Evolutionary conservation across 2,113 vertebrate genomes (phyloP).

Genomic region (Oreotrochilus melanogaster): DNA sequence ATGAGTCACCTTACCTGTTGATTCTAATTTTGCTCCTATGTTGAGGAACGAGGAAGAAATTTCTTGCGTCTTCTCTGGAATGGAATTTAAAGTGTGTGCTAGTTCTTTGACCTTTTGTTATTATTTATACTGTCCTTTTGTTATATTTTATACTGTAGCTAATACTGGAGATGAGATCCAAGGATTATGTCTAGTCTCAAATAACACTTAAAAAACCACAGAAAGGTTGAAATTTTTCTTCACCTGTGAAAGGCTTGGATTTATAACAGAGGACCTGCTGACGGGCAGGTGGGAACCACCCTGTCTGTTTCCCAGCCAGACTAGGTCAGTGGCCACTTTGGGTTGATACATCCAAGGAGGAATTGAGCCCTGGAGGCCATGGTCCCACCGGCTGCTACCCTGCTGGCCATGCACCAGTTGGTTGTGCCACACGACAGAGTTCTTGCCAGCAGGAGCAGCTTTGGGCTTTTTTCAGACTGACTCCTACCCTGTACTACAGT

Average conservation of each 20-base stretch:
- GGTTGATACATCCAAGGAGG: not conserved
- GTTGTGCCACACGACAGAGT: not conserved
- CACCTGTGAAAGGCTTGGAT: not conserved
- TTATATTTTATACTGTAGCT: not conserved
- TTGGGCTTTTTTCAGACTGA: not conserved
- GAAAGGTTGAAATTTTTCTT: not conserved
- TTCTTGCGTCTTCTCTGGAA: not conserved
- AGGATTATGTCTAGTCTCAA: not conserved
- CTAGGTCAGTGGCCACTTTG: not conserved
- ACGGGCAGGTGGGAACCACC: not conserved
- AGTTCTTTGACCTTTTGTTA: not conserved
- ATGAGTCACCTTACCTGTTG: not conserved
- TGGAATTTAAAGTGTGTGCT: not conserved
- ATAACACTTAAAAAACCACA: not conserved
- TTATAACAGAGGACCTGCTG: not conserved
- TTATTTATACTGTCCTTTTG: not conserved
- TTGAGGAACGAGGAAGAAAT: not conserved
- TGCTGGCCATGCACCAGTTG: accelerated
- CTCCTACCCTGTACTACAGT: not conserved
- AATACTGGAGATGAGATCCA: not conserved
- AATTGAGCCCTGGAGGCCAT: not conserved
- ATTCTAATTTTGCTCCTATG: not conserved
- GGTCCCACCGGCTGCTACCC: not conserved
- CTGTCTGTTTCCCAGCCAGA: not conserved
- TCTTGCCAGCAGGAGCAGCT: not conserved